Base-by-base conservation (phyloP, 2,113 vertebrate genomes). In the Rhynchopsitta pachyrhyncha region DNA sequence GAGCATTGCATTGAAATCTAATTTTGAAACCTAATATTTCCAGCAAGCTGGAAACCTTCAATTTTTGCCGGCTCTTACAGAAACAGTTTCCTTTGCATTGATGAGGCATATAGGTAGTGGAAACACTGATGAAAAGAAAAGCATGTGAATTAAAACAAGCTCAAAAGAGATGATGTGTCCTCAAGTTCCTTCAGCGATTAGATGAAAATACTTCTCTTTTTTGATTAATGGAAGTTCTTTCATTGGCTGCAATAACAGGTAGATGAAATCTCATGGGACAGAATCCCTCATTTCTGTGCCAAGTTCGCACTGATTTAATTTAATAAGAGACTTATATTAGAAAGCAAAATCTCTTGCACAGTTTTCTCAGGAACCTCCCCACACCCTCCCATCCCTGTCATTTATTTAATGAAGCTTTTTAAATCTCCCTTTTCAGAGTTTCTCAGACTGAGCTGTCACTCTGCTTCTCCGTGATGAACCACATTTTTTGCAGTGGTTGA, bases 171-270 rank as follows among this genome's bases (percentile, higher is more conserved):
- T 93, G 23, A 49, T 91, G 62, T 15, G 7, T 88, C 17, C 39
- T 90, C 53, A 82, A 31, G 31, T 91, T 95, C 17, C 31, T 80
- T 66, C 55, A 78, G 69, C 1, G n/a, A 94, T 71, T 91, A 88
- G 52, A 76, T 50, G 62, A 94, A 96, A 96, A 93, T 94, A 93
- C 93, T 96, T 96, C 27, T 79, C 47, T 55, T 86, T 92, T 86
- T 84, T 91, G 90, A 91, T 95, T 93, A 94, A 95, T 94, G 28
- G 31, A 92, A 82, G 57, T 79, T 86, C 83, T 92, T 92, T 84
- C 80, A 76, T 37, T 93, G 80, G 39, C 73, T 8, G 0, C 79
- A 93, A 93, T 87, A 86, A 84, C 59, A 94, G 86, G 53, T 73
- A 86, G n/a, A 95, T 91, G 41, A 84, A 93, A 93, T 91, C 83